Evolutionary conservation across 2,113 vertebrate genomes (phyloP).

Genomic region (Rattus rattus): DNA sequence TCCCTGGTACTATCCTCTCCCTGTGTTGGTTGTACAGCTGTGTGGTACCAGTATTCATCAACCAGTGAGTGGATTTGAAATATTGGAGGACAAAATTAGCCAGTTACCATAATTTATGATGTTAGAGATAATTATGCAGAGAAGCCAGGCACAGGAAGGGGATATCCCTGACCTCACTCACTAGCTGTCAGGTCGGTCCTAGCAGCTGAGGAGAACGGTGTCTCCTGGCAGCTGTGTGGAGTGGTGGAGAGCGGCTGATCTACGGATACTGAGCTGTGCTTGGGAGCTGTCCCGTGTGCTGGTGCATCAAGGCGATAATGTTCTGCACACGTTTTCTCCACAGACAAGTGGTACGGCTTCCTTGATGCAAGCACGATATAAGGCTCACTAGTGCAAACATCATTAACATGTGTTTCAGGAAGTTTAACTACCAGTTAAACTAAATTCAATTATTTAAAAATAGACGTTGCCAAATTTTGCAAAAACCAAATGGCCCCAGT

Average conservation of each 20-base stretch:
- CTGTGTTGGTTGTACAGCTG: background rate
- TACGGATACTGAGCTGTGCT: background rate
- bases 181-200: background rate
- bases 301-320: background rate
- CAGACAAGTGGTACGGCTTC: too few relatives aligned
- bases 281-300: too few relatives aligned
- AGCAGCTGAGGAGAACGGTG: background rate
- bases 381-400: background rate
- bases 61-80: background rate
- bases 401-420: background rate
- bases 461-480: background rate
- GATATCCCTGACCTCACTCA: background rate
- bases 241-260: background rate
- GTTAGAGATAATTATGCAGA: background rate
- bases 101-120: background rate
- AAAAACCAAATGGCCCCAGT: constrained; percentile 11
- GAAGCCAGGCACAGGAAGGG: background rate
- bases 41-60: background rate
- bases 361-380: too few relatives aligned
- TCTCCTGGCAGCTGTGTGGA: too few relatives aligned
- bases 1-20: background rate
- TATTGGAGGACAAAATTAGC: background rate
- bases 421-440: background rate
- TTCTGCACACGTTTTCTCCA: background rate
- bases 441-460: background rate